Evolutionary conservation across 2,888 invertebrate genomes (phyloP), one percentile per base, ranked within the genome.

Genomic region (Yponomeuta sedellus): DNA sequence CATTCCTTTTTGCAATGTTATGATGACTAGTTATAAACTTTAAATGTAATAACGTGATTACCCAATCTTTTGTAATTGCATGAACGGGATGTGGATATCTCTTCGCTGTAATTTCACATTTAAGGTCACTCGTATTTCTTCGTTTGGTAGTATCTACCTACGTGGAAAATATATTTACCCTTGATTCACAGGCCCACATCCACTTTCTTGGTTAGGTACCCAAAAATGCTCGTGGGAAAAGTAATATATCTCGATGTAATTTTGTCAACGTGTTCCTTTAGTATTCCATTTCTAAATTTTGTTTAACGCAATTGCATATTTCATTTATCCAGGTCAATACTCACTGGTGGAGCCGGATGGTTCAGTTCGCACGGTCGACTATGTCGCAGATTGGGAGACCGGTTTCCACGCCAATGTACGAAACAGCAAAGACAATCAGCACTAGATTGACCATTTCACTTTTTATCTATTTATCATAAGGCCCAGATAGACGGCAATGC

Each of bases 311-410:
- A 52, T 52, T 12, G 12, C 44, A 52, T 52, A 16, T 52, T 52
- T 16, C 44, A 52, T 52, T 52, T 52, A 52, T 61, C 58, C 86
- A 92, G 92, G 92, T 83, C 93, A 94, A 76, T 94, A 94, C 78
- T 93, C 93, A 12, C 82, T 94, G 74, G 94, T 94, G 69, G 95
- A 95, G 80, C 94, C 95, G 62, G 95, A 95, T 85, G 95, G 95
- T 67, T 94, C 94, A 70, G 94, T 95, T 67, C 92, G 95, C 71
- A 95, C 94, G 2, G 95, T 95, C 67, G 92, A 94, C 83, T 95
- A 95, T 83, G 92, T 94, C 67, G 95, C 95, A 67, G 95, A 95
- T 81, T 95, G 95, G 95, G 93, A 95, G 82, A 95, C 94, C 73
- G 95, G 95, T 75, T 95, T 95, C 91, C 95, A 95, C 80, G 95